Evolutionary conservation across 2,888 invertebrate genomes (phyloP).

Genomic region (Epinotia bilunana): DNA sequence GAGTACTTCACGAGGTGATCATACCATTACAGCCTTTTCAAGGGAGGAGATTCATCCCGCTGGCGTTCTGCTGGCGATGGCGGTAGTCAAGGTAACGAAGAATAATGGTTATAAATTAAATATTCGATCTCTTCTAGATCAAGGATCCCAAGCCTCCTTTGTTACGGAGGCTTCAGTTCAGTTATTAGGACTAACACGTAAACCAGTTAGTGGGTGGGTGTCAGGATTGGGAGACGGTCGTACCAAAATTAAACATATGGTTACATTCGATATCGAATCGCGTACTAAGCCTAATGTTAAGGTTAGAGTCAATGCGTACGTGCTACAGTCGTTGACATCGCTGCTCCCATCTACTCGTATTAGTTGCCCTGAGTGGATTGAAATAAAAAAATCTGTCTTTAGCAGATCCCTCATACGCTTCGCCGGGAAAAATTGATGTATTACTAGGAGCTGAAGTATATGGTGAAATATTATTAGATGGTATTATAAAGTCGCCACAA

Average conservation of each 20-base stretch:
- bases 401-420: no score
- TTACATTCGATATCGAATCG: no score
- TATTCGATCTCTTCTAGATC: conserved; percentile 14
- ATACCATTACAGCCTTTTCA: conserved; percentile 9
- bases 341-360: no score
- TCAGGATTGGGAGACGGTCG: conserved; percentile 10
- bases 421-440: no score
- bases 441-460: no score
- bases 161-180: conserved; percentile 14
- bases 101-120: conserved; percentile 8
- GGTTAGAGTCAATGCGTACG: no score
- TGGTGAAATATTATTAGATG: no score
- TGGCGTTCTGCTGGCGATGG: conserved; percentile 6
- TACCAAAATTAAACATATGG: background rate
- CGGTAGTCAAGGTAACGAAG: conserved; percentile 14
- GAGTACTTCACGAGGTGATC: background rate
- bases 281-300: no score
- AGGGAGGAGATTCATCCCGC: conserved; percentile 16
- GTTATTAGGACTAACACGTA: conserved; percentile 11
- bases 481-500: no score
- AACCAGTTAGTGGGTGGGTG: conserved; percentile 2
- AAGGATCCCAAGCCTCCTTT: conserved; percentile 7
- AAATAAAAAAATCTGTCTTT: no score
- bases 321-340: no score
- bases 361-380: no score